Conservation (phyloP, 2,888 invertebrate genomes). For the Buathra laborator region DNA sequence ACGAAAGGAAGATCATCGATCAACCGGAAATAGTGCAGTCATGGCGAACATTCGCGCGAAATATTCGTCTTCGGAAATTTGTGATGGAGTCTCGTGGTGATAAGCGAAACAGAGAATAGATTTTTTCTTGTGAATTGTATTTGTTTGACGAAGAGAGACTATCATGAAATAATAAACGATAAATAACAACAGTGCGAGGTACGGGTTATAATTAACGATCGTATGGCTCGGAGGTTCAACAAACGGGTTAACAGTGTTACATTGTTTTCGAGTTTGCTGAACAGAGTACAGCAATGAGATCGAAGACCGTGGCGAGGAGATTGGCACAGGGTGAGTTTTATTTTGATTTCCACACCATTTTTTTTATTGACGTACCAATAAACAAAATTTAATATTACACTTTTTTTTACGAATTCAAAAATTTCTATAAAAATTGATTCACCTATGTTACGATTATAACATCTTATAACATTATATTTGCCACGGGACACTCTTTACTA, state of each 20-base stretch:
- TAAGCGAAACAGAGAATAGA: neutral
- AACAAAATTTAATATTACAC: neutral
- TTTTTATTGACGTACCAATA: neutral
- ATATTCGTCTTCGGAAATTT: neutral
- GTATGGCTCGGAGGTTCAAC: constrained; percentile 82
- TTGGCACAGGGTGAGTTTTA: constrained; percentile 89
- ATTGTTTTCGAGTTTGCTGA: constrained; percentile 77
- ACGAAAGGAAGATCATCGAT: constrained; percentile 75
- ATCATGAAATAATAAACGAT: neutral
- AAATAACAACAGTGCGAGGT: constrained; percentile 46
- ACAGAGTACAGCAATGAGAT: constrained; percentile 87
- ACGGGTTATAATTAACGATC: constrained; percentile 63
- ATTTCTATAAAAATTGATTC: neutral
- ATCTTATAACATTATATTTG: neutral
- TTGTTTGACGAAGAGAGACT: neutral
- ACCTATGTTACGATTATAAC: neutral
- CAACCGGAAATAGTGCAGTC: constrained; percentile 2
- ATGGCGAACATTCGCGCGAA: constrained; percentile 20
- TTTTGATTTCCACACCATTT: constrained; percentile 22
- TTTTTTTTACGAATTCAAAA: neutral
- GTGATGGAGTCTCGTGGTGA: constrained; percentile 27
- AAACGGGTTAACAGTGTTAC: constrained; percentile 80
- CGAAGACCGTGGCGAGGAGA: constrained; percentile 90
- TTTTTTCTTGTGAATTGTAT: neutral
- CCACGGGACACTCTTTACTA: too few species aligned